Conservation (phyloP, 2,888 invertebrate species). For the Cerastoderma edule region DNA sequence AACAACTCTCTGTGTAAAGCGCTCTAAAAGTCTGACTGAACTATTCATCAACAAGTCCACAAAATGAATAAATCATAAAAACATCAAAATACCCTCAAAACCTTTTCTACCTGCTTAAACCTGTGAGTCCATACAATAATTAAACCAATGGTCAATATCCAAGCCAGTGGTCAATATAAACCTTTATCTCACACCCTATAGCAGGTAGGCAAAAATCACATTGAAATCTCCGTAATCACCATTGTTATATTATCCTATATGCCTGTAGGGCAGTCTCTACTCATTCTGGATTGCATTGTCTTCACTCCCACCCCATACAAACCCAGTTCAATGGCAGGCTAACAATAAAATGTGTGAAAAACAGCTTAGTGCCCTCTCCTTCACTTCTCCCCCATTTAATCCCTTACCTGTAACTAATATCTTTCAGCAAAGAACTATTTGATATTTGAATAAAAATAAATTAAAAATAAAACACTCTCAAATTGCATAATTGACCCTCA, state of each 20-base stretch:
- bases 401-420: too few species aligned
- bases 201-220: slow-evolving; percentile 15
- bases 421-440: too few species aligned
- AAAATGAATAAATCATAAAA: too few species aligned
- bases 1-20: too few species aligned
- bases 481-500: too few species aligned
- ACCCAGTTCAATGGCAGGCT: not conserved
- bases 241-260: slow-evolving; percentile 15
- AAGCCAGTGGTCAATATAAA: too few species aligned
- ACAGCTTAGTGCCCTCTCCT: slow-evolving; percentile 28
- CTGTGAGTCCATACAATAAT: not conserved
- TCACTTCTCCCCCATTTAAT: too few species aligned
- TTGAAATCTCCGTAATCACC: slow-evolving; percentile 4
- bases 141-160: slow-evolving; percentile 8
- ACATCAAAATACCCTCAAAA: not conserved
- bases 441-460: too few species aligned
- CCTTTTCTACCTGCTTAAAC: not conserved
- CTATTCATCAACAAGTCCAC: too few species aligned
- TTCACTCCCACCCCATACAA: slow-evolving; percentile 3
- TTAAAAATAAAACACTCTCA: too few species aligned
- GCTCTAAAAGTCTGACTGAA: too few species aligned
- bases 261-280: slow-evolving; percentile 13
- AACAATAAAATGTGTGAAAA: slow-evolving; percentile 54
- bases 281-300: slow-evolving; percentile 10
- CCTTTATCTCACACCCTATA: not conserved